A percentile compares a stretch with the other conserved stretches of the same genome.
Conservation (phyloP, 1,140 invertebrate species). For the Whitmania pigra region DNA sequence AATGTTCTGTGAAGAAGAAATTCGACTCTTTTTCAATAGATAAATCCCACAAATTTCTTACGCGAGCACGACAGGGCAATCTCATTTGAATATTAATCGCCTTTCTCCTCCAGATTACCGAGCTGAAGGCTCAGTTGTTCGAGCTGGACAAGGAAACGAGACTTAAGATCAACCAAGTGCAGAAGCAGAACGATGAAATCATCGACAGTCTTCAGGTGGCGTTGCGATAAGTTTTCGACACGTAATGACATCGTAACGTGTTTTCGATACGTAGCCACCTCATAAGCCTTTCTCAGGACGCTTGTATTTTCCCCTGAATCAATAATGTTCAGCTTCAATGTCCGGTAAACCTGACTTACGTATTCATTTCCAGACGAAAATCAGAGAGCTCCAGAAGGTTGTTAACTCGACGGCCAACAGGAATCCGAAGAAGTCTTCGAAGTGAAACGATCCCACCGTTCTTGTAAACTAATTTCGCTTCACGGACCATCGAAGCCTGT, state of each 20-base stretch:
- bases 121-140: slow-evolving; percentile 79
- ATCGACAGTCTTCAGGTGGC: slow-evolving; percentile 50
- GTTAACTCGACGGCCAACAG: not conserved
- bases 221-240: too few relatives aligned
- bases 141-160: slow-evolving; percentile 71
- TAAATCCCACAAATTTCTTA: not conserved
- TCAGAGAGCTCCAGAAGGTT: slow-evolving; percentile 7
- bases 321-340: too few relatives aligned
- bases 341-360: too few relatives aligned
- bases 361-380: not conserved
- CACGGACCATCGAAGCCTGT: too few relatives aligned
- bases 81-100: slow-evolving; percentile 8
- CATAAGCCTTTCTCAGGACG: too few relatives aligned
- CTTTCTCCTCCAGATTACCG: slow-evolving; percentile 60
- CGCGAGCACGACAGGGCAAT: not conserved
- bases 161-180: slow-evolving; percentile 64
- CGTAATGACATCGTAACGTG: too few relatives aligned
- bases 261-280: too few relatives aligned
- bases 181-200: slow-evolving; percentile 68
- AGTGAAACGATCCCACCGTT: too few relatives aligned
- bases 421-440: not conserved
- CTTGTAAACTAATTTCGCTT: too few relatives aligned
- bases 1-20: too few relatives aligned
- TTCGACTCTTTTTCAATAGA: too few relatives aligned
- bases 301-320: too few relatives aligned